phyloP scores from a whole-genome alignment of 2,113 vertebrate species.

The Istiophorus platypterus region DNA sequence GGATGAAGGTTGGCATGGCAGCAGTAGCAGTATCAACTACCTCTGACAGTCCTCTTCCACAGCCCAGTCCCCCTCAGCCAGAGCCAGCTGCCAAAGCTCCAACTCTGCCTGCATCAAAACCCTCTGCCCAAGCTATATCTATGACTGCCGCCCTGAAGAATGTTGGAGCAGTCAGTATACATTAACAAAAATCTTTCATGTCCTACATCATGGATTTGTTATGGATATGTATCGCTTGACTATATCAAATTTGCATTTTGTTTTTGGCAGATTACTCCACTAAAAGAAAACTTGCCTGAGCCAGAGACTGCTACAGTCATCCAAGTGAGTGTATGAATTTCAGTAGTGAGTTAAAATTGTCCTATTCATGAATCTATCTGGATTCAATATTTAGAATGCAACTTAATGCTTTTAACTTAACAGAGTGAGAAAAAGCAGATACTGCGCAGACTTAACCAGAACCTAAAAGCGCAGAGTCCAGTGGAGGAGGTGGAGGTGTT shows the following conservation, averaged over 20 bases:
- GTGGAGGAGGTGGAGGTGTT: conserved; percentile 71
- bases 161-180: conserved; percentile 91
- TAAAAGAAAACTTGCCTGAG: conserved; percentile 64
- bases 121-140: conserved; percentile 87
- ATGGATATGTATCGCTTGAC: not conserved
- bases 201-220: not conserved
- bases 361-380: not conserved
- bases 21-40: conserved; percentile 40
- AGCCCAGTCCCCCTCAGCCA: conserved; percentile 69
- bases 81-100: conserved; percentile 81
- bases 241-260: not conserved
- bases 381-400: not conserved
- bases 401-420: not conserved
- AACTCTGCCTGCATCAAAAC: conserved; percentile 72
- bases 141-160: conserved; percentile 96
- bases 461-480: conserved; percentile 87
- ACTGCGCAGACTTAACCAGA: conserved; percentile 92
- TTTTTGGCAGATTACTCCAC: conserved; percentile 64
- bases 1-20: conserved; percentile 80
- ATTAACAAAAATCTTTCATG: not conserved
- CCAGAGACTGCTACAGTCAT: conserved; percentile 49
- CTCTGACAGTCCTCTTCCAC: conserved; percentile 68
- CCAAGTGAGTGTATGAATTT: conserved; percentile 65
- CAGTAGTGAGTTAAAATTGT: not conserved
- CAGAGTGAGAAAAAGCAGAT: conserved; percentile 95